Percentiles rank a stretch among this genome's conserved stretches.
These are phyloP conservation scores for Hemicentrotus pulcherrimus DNA, from an alignment of 35 echinoderm and acorn worm genomes.

Conservation along the genomic window DNA sequence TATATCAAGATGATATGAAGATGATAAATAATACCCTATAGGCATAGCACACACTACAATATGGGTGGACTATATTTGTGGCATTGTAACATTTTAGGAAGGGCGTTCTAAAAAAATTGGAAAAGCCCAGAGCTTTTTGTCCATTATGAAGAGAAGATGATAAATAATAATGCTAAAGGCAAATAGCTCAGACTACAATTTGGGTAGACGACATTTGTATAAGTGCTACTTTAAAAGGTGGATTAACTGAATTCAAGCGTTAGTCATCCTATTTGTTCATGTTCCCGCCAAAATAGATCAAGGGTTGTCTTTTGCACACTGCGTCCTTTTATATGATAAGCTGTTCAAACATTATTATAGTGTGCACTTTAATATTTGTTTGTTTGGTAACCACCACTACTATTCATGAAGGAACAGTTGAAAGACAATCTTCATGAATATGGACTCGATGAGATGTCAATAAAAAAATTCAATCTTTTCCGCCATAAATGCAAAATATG, in stretches of 20 bases:
- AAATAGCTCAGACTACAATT: background rate
- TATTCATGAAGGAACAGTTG: background rate
- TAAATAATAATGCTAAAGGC: background rate
- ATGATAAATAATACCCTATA: too few relatives aligned
- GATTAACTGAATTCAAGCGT: background rate
- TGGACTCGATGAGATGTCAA: background rate
- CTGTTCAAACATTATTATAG: background rate
- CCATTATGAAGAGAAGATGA: background rate
- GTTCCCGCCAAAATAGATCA: background rate
- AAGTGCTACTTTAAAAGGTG: background rate
- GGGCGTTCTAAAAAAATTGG: background rate
- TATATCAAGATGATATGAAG: too few relatives aligned
- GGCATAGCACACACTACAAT: too few relatives aligned
- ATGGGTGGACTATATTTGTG: too few relatives aligned
- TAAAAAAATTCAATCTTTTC: background rate
- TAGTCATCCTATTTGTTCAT: constrained; percentile 13
- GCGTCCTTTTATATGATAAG: background rate
- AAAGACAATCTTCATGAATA: background rate
- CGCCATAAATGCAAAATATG: background rate
- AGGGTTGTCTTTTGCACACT: background rate
- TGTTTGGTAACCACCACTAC: background rate
- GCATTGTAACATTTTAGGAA: background rate
- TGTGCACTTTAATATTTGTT: background rate
- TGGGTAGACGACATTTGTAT: background rate
- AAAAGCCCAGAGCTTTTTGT: background rate